A percentile compares a stretch with the other conserved stretches of the same genome.
phyloP scores from a whole-genome alignment of 2,113 vertebrate species.

The Pseudopodoces humilis region DNA sequence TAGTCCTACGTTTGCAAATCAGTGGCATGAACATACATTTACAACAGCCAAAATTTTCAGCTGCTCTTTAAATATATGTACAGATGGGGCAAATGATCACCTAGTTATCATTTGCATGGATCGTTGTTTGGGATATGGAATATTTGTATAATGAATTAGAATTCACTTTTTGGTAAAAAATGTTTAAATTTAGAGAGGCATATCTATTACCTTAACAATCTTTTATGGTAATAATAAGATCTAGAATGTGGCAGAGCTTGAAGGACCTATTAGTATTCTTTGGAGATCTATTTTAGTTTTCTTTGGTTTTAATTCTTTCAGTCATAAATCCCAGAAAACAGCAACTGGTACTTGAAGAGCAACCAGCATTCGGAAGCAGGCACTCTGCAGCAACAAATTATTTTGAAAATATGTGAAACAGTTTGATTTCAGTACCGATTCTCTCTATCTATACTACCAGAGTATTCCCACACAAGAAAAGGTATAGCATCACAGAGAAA shows the following conservation, averaged over 20 bases:
- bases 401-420: background rate
- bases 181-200: background rate
- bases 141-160: background rate
- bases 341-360: background rate
- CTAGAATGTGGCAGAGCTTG: background rate
- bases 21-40: background rate
- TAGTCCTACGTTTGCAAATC: background rate
- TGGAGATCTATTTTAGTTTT: constrained; percentile 2
- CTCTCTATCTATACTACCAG: background rate
- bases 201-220: background rate
- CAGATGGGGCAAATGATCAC: background rate
- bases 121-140: background rate
- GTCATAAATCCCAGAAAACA: constrained; percentile 28
- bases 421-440: background rate
- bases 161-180: background rate
- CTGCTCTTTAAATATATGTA: background rate
- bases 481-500: background rate
- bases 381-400: background rate
- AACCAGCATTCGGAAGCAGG: background rate
- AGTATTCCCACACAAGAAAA: background rate
- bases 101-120: background rate
- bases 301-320: constrained; percentile 47
- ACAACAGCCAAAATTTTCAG: background rate
- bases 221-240: constrained; percentile 6
- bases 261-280: constrained; percentile 16